Evolutionary conservation across 1,140 invertebrate species (phyloP).

Genomic region (Drosophila triauraria): DNA sequence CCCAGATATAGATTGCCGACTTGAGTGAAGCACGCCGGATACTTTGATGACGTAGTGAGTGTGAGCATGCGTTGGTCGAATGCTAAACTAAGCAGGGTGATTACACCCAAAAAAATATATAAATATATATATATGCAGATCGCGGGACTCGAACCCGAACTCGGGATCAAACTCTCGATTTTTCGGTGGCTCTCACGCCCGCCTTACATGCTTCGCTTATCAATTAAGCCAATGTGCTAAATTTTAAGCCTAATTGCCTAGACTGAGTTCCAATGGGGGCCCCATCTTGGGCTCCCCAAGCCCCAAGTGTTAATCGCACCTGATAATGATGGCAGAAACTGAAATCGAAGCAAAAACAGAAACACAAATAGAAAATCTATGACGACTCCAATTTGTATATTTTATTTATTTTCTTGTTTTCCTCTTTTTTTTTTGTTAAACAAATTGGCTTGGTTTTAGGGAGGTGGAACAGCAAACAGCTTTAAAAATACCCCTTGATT

Average conservation of each 20-base stretch:
- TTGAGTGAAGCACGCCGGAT: slow-evolving; percentile 48
- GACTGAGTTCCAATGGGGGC: background rate
- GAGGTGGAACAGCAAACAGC: background rate
- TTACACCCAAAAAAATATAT: slow-evolving; percentile 1
- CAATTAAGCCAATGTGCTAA: slow-evolving; percentile 40
- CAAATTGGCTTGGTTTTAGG: slow-evolving; percentile 36
- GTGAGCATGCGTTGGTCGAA: slow-evolving; percentile 42
- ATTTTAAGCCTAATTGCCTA: slow-evolving; percentile 24
- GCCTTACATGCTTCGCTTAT: slow-evolving; percentile 29
- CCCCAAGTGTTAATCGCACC: slow-evolving; percentile 38
- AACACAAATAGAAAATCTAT: slow-evolving; percentile 20
- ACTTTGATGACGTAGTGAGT: slow-evolving; percentile 32
- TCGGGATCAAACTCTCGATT: background rate
- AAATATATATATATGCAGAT: background rate
- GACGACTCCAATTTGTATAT: slow-evolving; percentile 10
- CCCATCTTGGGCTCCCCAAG: slow-evolving; percentile 17
- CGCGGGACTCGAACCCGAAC: background rate
- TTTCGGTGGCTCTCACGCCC: slow-evolving; percentile 14
- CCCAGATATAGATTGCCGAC: slow-evolving; percentile 43
- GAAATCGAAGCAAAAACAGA: background rate
- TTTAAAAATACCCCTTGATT: background rate
- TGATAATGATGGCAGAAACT: slow-evolving; percentile 43
- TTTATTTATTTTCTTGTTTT: slow-evolving; percentile 15
- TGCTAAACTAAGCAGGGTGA: slow-evolving; percentile 40
- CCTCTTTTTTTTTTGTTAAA: background rate